Conservation (phyloP, 2,888 invertebrate species). For the Sialis fuliginosa region DNA sequence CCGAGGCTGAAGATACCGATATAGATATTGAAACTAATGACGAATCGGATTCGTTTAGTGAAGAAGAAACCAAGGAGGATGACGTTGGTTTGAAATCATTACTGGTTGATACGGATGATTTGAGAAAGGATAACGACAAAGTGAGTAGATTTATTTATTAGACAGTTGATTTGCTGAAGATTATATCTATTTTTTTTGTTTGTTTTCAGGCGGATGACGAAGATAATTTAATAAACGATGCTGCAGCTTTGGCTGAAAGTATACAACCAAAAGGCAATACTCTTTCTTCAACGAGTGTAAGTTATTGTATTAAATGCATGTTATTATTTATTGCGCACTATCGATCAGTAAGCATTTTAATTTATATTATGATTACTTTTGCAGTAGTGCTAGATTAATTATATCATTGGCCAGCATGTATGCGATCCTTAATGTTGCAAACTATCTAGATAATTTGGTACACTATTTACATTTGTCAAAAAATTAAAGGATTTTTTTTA, state of each 20-base stretch:
- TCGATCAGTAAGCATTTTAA: too few relatives aligned
- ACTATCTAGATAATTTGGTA: too few relatives aligned
- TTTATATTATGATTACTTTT: too few relatives aligned
- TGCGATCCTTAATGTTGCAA: too few relatives aligned
- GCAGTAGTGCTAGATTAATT: too few relatives aligned
- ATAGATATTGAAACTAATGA: conserved; percentile 9
- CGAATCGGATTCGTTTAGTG: conserved; percentile 9
- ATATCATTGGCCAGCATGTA: too few relatives aligned
- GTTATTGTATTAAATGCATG: conserved; percentile 13
- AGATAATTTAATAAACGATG: conserved; percentile 71
- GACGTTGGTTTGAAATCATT: background rate
- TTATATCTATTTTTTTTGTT: background rate
- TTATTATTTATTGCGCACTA: background rate
- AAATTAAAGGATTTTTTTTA: background rate
- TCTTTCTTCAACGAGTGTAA: conserved; percentile 75
- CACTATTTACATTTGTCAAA: too few relatives aligned
- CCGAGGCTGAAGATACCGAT: conserved; percentile 14
- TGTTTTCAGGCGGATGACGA: conserved; percentile 28
- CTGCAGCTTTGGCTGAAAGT: conserved; percentile 84
- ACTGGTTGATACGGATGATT: conserved; percentile 19
- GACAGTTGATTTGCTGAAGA: background rate
- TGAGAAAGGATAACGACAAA: conserved; percentile 11
- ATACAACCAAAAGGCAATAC: conserved; percentile 98
- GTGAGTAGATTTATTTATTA: background rate
- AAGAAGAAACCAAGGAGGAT: conserved; percentile 15